A percentile compares a stretch with the other conserved stretches of the same genome.
These are phyloP conservation scores for Hyperopisus bebe DNA, from an alignment of 2,113 vertebrate genomes.

Conservation along the genomic window DNA sequence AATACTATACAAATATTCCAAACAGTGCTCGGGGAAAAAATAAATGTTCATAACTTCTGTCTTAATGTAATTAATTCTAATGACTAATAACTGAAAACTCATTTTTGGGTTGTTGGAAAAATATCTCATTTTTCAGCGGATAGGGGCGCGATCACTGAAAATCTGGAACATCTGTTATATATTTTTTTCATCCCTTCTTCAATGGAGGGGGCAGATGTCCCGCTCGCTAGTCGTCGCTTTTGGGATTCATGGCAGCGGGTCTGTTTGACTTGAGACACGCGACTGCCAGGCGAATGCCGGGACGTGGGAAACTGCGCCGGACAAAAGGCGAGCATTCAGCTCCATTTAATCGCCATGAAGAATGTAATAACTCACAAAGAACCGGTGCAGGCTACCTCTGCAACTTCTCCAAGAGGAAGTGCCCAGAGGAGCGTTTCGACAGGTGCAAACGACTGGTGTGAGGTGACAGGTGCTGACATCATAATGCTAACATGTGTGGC, in stretches of 20 bases:
- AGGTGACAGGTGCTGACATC: conserved; percentile 17
- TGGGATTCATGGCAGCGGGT: conserved; percentile 46
- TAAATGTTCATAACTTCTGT: not conserved
- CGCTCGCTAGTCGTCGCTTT: conserved; percentile 40
- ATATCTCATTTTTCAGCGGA: not conserved
- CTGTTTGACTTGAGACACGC: conserved; percentile 69
- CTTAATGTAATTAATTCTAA: not conserved
- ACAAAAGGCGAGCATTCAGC: conserved; percentile 79
- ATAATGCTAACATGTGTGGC: not conserved
- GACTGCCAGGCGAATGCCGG: conserved; percentile 66
- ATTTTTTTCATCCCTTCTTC: conserved; percentile 25
- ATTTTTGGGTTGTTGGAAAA: not conserved
- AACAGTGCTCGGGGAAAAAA: not conserved
- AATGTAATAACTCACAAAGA: conserved; percentile 66
- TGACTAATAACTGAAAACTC: not conserved
- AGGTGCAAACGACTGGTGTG: conserved; percentile 26
- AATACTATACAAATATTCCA: not conserved
- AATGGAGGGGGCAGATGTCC: conserved; percentile 64
- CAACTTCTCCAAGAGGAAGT: not conserved
- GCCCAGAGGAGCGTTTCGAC: not conserved
- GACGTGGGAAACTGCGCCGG: conserved; percentile 76
- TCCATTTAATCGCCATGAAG: conserved; percentile 72
- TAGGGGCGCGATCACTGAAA: conserved; percentile 32
- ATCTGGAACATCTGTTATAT: conserved; percentile 62
- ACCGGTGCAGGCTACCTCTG: conserved; percentile 42